These are phyloP conservation scores for Fragum fragum DNA, from an alignment of 2,888 invertebrate species.

Conservation along the genomic window DNA sequence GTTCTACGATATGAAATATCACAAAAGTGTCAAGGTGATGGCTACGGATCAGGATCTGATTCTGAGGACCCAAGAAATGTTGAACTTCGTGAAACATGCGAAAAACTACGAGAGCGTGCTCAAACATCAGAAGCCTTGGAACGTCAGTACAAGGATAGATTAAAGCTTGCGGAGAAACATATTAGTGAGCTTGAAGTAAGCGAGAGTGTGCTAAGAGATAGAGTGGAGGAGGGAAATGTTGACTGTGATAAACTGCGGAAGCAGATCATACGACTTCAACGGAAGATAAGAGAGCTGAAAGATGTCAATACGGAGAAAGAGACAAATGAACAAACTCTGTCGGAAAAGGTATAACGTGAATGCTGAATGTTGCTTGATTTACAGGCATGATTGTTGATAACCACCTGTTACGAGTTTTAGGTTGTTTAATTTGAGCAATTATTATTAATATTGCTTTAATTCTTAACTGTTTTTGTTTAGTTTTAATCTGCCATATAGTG, in stretches of 20 bases:
- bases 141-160: constrained; percentile 75
- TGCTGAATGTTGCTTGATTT: constrained; percentile 13
- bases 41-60: constrained; percentile 61
- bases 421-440: no score
- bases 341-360: constrained; percentile 78
- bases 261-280: constrained; percentile 73
- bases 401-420: no score
- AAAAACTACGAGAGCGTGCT: constrained; percentile 77
- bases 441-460: no score
- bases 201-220: constrained; percentile 75
- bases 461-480: no score
- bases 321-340: constrained; percentile 72
- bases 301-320: constrained; percentile 80
- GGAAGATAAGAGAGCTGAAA: constrained; percentile 78
- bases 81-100: constrained; percentile 76
- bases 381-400: not conserved
- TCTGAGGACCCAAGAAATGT: constrained; percentile 67
- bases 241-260: constrained; percentile 72
- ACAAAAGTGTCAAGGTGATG: constrained; percentile 64
- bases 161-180: constrained; percentile 79
- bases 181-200: constrained; percentile 79
- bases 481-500: no score
- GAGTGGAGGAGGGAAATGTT: constrained; percentile 75
- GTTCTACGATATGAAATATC: constrained; percentile 68
- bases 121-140: constrained; percentile 75